Conservation (phyloP, 2,888 invertebrate genomes). For the Rhagophthalmus giganteus region DNA sequence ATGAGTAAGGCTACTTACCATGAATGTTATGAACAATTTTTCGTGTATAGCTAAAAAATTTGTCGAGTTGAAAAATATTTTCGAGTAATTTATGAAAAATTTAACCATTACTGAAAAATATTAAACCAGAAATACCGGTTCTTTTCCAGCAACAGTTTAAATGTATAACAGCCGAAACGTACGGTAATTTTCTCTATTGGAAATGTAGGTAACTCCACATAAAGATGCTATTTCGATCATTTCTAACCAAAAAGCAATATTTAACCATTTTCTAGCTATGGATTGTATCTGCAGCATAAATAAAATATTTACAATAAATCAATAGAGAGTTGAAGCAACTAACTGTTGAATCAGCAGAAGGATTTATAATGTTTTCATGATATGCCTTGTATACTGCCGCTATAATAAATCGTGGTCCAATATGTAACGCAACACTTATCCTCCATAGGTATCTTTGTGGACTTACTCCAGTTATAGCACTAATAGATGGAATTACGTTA, state of each 20-base stretch:
- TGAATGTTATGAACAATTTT: conserved; percentile 88
- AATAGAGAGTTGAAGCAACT: no score
- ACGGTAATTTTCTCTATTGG: conserved; percentile 95
- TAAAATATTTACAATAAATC: not conserved
- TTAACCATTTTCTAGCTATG: conserved; percentile 65
- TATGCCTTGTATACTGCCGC: conserved; percentile 85
- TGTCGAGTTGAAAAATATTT: no score
- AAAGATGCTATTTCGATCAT: conserved; percentile 81
- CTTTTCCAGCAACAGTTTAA: no score
- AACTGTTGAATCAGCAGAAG: conserved; percentile 61
- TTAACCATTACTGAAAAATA: not conserved
- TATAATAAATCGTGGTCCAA: conserved; percentile 87
- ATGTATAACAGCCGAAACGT: no score
- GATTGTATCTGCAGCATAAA: conserved; percentile 55
- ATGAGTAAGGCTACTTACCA: conserved; percentile 80
- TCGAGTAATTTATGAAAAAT: no score
- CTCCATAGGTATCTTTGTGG: conserved; percentile 93
- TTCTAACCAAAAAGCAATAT: conserved; percentile 80
- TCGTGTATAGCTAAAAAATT: conserved; percentile 78
- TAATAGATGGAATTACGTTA: conserved; percentile 93
- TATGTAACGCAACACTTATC: conserved; percentile 86
- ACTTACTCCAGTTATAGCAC: conserved; percentile 91
- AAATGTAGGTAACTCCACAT: conserved; percentile 91
- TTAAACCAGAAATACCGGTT: not conserved
- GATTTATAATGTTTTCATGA: conserved; percentile 69